A percentile compares a stretch with the other conserved stretches of the same genome.
Evolutionary conservation across 2,888 invertebrate species (phyloP).

Genomic region (Lasioglossum morio): DNA sequence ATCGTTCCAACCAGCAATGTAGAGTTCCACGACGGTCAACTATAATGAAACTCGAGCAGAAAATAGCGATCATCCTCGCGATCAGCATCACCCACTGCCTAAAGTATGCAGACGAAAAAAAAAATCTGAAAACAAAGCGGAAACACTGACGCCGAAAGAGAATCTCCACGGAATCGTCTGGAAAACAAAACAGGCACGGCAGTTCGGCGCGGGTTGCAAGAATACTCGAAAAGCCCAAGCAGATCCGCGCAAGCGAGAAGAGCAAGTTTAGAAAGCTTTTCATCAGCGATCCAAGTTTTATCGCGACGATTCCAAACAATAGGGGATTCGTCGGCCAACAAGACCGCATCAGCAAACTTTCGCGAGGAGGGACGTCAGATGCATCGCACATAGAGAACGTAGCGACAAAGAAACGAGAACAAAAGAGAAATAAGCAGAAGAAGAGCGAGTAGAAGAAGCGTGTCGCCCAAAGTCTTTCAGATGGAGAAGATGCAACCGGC

Average conservation of each 20-base stretch:
- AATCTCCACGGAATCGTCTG: neutral
- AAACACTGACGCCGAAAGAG: neutral
- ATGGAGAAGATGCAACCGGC: neutral
- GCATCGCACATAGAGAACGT: neutral
- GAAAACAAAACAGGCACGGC: neutral
- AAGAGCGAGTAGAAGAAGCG: neutral
- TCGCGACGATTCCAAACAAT: neutral
- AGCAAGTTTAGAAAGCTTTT: conserved; percentile 9
- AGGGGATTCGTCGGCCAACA: neutral
- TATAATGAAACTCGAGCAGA: neutral
- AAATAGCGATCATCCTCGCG: neutral
- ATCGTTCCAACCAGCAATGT: neutral
- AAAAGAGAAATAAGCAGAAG: conserved; percentile 2
- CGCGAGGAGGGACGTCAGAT: neutral
- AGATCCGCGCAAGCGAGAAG: neutral
- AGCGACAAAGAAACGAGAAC: neutral
- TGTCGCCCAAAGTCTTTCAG: neutral
- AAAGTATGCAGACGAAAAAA: neutral
- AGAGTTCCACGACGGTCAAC: neutral
- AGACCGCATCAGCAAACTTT: conserved; percentile 5
- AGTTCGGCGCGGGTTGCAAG: neutral
- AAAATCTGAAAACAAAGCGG: neutral
- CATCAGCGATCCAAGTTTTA: conserved; percentile 1
- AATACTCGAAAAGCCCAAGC: neutral
- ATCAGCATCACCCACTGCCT: neutral